Evolutionary conservation across 1,140 invertebrate genomes (phyloP).

Genomic region (Cyclina sinensis): DNA sequence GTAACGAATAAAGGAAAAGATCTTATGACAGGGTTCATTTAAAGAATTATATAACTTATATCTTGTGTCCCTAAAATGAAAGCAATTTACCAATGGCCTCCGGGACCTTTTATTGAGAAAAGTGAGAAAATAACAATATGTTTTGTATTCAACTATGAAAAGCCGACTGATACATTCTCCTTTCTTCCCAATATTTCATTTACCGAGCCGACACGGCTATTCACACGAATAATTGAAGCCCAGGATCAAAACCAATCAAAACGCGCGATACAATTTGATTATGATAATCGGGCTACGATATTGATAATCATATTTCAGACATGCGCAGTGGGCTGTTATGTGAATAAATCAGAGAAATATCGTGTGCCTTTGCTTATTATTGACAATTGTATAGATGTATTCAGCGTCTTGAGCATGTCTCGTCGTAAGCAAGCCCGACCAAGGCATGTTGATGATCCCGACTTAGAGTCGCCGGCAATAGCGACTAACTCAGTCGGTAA

Average conservation of each 20-base stretch:
- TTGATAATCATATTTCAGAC: slow-evolving; percentile 83
- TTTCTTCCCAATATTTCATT: slow-evolving; percentile 55
- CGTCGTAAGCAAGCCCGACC: slow-evolving; percentile 90
- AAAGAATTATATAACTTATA: slow-evolving; percentile 50
- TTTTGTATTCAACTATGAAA: slow-evolving; percentile 56
- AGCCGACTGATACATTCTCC: slow-evolving; percentile 60
- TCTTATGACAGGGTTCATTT: slow-evolving; percentile 37
- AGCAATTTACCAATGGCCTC: slow-evolving; percentile 40
- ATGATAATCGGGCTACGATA: slow-evolving; percentile 75
- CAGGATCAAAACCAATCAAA: slow-evolving; percentile 75
- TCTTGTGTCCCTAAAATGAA: slow-evolving; percentile 15
- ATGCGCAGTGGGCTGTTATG: slow-evolving; percentile 76
- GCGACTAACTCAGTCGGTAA: slow-evolving; percentile 64
- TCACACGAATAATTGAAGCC: slow-evolving; percentile 68
- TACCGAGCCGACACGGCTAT: slow-evolving; percentile 50
- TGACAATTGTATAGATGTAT: slow-evolving; percentile 69
- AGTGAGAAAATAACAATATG: slow-evolving; percentile 67
- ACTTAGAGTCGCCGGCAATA: slow-evolving; percentile 66
- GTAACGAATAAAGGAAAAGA: background rate
- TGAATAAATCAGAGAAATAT: slow-evolving; percentile 80
- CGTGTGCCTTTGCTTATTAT: slow-evolving; percentile 78
- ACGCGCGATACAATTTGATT: slow-evolving; percentile 74
- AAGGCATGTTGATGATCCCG: slow-evolving; percentile 86
- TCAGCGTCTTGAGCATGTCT: slow-evolving; percentile 86
- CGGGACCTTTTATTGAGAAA: slow-evolving; percentile 59